A percentile compares a stretch with the other conserved stretches of the same genome.
These are phyloP conservation scores for Phymorhynchus buccinoides DNA, from an alignment of 1,140 invertebrate species.

Conservation along the genomic window DNA sequence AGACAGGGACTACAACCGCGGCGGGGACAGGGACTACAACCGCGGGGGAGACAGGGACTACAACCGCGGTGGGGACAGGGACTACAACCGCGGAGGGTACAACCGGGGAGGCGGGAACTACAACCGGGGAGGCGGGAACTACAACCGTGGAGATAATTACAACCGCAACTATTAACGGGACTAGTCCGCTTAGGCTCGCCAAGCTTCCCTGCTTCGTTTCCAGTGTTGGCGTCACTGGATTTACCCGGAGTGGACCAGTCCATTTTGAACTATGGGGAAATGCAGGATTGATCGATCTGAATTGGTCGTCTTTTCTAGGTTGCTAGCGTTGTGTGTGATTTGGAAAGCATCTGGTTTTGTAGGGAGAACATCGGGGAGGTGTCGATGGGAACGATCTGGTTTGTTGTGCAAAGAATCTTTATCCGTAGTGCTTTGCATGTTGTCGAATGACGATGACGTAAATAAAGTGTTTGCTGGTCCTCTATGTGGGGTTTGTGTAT, in stretches of 20 bases:
- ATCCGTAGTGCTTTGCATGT: not conserved
- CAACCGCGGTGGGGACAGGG: no score
- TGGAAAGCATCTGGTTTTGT: not conserved
- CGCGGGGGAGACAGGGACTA: no score
- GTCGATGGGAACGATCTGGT: not conserved
- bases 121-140: no score
- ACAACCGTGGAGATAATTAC: no score
- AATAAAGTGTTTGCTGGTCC: not conserved
- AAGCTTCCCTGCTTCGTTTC: not conserved
- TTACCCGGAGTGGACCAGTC: not conserved
- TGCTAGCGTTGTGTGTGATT: not conserved
- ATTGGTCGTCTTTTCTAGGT: no score
- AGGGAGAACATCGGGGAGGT: not conserved
- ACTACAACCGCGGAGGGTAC: not conserved
- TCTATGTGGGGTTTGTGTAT: no score
- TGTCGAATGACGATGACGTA: not conserved
- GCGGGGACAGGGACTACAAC: no score
- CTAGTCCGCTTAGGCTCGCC: not conserved
- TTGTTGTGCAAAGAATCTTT: not conserved
- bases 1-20: no score
- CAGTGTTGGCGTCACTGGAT: not conserved
- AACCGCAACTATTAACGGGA: no score
- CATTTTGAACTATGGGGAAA: not conserved
- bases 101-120: not conserved
- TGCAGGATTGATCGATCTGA: not conserved